Evolutionary conservation across 2,113 vertebrate genomes (phyloP), one percentile per base, ranked within the genome.

Genomic region (Philantomba maxwellii): DNA sequence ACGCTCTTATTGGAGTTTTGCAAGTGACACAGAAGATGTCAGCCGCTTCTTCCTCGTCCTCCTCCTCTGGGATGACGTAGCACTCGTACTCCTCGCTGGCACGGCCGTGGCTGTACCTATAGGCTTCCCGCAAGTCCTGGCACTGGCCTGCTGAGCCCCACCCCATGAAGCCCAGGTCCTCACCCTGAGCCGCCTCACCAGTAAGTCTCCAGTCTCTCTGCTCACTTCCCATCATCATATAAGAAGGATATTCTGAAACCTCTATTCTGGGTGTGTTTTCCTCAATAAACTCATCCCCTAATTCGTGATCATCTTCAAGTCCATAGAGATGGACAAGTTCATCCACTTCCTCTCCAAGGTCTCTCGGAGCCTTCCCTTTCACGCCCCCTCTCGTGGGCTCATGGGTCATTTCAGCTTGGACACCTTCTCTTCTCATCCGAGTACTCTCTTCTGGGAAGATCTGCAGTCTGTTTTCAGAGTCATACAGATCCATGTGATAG

Each of bases 401-500:
- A 7, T 0, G 10, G 83, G 58, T 97, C 0, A 0, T 91, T 36
- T 98, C 97, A 0, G n/a, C 84, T 19, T 11, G 82, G 28, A 93
- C 89, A 23, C 49, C 94, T 55, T 98, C 97, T 92, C 80, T 98
- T 96, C 91, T 97, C 64, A 86, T 57, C 78, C 75, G 62, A 60
- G 97, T 45, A 9, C 73, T 90, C 94, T 99, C 99, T 97, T 99
- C 99, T 0, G 98, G 95, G 75, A 99, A 99, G 96, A 98, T 98
- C 78, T 98, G 98, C 93, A 99, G 97, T 39, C 98, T 97, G n/a
- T 98, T 98, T 57, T 98, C 98, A 81, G 99, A 98, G 93, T 99
- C 99, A 85, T 98, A 99, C 93, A 99, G 98, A 91, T 99, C 99
- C 99, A 99, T 98, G 47, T 98, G 98, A 92, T 98, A 98, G 85